Conservation (phyloP, 2,797 vertebrate genomes). For the Dendrocincla tyrannina region DNA sequence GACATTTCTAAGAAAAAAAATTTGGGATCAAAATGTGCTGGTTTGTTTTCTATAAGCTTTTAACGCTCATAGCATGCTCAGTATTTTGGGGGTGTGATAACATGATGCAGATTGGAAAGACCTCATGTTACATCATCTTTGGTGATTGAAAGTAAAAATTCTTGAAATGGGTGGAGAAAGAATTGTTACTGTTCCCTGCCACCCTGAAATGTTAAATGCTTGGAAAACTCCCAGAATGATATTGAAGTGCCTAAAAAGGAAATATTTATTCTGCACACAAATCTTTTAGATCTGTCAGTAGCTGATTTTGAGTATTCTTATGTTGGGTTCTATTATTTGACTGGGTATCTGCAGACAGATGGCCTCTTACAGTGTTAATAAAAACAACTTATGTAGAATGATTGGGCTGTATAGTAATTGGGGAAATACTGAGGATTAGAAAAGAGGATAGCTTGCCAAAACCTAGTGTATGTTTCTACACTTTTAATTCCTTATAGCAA, state of each 20-base stretch:
- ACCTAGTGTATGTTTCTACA: conserved; percentile 53
- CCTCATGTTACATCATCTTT: conserved; percentile 19
- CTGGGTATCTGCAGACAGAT: conserved; percentile 57
- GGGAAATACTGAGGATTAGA: conserved; percentile 36
- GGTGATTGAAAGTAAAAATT: conserved; percentile 41
- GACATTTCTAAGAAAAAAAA: neutral
- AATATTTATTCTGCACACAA: conserved; percentile 33
- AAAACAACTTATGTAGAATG: conserved; percentile 51
- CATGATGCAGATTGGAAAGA: conserved; percentile 5
- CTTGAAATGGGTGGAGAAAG: conserved; percentile 37
- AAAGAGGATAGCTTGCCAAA: conserved; percentile 51
- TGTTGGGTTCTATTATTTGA: conserved; percentile 38
- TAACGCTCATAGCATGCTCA: neutral
- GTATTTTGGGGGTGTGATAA: conserved; percentile 10
- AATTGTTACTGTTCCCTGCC: neutral
- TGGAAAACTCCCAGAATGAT: neutral
- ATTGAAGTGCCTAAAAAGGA: conserved; percentile 15
- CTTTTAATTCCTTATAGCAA: conserved; percentile 39
- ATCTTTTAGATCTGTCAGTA: conserved; percentile 24
- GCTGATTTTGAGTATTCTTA: conserved; percentile 33
- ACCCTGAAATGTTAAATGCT: conserved; percentile 30
- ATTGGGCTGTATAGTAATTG: conserved; percentile 32
- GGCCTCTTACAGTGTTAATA: conserved; percentile 49
- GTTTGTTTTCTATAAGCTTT: neutral
- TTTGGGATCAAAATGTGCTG: neutral